Evolutionary conservation across 2,113 vertebrate genomes (phyloP), one percentile per base, ranked within the genome.

Genomic region (Mastomys coucha): DNA sequence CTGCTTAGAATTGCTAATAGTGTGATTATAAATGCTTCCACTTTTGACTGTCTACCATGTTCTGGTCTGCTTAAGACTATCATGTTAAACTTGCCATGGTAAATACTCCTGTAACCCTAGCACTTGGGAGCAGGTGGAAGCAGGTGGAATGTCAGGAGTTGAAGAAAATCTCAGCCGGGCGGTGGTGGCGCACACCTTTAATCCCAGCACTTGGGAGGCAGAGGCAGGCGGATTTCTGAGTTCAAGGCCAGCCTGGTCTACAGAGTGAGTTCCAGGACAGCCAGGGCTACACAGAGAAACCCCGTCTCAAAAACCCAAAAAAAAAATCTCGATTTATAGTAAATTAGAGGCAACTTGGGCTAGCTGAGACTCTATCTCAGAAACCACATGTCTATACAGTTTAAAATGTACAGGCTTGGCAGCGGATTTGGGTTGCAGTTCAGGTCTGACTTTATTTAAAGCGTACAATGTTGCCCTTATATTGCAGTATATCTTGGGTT

Each of bases 381-480:
- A 45, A 45, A 10, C 1, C 58, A 45, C 60, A 8, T 9, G 2
- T 20, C 39, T n/a, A 53, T 49, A 51, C 31, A 69, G 49, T 7
- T 45, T 73, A 51, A n/a, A 67, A n/a, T 91, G 73, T n/a, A 28
- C 11, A 91, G 87, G 33, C 31, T 88, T 70, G 65, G 53, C 73
- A 26, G 84, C 81, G 14, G 49, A 58, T 2, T 8, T 76, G 39
- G 31, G 82, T 69, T 96, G n/a, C 53, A 39, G 7, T 31, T 88
- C 22, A 73, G 60, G 31, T 89, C 28, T 96, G 70, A 86, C 56
- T 92, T 92, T 78, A 77, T 92, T 94, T 89, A 78, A 86, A 80
- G 26, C 86, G 89, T 2, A 56, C 24, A 60, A 67, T 53, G 1
- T 45, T 70, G 58, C 17, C 67, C 22, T 89, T 53, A 42, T 14